These are phyloP conservation scores for Ciona savignyi DNA, from an alignment of 23 tunicate species.

Conservation along the genomic window DNA sequence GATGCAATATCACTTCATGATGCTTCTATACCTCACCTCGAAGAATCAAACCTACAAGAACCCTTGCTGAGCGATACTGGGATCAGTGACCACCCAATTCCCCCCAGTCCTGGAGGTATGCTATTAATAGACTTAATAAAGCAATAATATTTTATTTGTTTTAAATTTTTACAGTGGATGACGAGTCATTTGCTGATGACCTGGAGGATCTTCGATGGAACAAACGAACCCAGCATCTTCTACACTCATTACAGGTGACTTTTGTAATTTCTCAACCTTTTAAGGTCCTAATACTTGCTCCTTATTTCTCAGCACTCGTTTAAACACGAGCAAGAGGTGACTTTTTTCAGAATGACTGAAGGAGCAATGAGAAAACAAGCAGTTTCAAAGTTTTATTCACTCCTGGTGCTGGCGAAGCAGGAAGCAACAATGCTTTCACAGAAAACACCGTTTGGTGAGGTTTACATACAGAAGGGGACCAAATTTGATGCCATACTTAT, in stretches of 20 bases:
- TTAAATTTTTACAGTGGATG: slow-evolving; percentile 1
- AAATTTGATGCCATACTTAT: slow-evolving; percentile 76
- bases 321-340: slow-evolving; percentile 62
- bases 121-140: too few species aligned
- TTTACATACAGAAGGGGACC: slow-evolving; percentile 73
- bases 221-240: slow-evolving; percentile 79
- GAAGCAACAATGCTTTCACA: slow-evolving; percentile 72
- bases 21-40: background rate
- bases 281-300: background rate
- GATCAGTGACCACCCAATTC: slow-evolving; percentile 26
- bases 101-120: slow-evolving; percentile 10
- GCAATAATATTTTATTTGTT: background rate
- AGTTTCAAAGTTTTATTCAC: slow-evolving; percentile 86
- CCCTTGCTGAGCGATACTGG: slow-evolving; percentile 10
- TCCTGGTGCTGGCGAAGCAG: slow-evolving; percentile 93
- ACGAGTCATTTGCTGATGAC: slow-evolving; percentile 74
- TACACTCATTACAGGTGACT: slow-evolving; percentile 69
- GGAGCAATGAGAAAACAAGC: slow-evolving; percentile 79
- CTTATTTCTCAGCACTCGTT: slow-evolving; percentile 46
- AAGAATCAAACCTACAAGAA: background rate
- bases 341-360: slow-evolving; percentile 82
- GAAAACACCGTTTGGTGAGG: slow-evolving; percentile 73
- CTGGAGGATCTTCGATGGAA: slow-evolving; percentile 88
- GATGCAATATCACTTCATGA: background rate
- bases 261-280: background rate